Evolutionary conservation across 2,888 invertebrate species (phyloP).

Genomic region (Hypselothyrea guttata): DNA sequence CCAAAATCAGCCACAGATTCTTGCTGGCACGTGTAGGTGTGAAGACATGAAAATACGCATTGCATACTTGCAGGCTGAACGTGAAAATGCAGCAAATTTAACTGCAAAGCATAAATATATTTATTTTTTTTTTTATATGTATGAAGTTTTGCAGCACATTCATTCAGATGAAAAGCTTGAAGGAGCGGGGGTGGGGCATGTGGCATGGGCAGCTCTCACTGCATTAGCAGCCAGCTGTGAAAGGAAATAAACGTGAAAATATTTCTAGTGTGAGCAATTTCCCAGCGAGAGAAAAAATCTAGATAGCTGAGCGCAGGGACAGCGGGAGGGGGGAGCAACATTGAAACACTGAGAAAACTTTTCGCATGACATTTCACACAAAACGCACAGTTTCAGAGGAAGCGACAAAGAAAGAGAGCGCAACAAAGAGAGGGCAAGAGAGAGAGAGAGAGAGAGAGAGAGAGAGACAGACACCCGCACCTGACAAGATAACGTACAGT

Average conservation of each 20-base stretch:
- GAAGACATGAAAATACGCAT: slow-evolving; percentile 40
- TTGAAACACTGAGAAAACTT: slow-evolving; percentile 52
- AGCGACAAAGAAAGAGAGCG: too few relatives aligned
- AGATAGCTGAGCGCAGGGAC: not conserved
- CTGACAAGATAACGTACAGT: slow-evolving; percentile 47
- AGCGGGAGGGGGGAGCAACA: slow-evolving; percentile 9
- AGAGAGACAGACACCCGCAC: slow-evolving; percentile 8
- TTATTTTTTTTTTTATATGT: too few relatives aligned
- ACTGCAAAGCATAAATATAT: slow-evolving; percentile 52
- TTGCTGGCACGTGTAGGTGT: slow-evolving; percentile 48
- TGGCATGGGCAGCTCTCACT: slow-evolving; percentile 42
- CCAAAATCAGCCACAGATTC: slow-evolving; percentile 37
- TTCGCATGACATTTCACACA: slow-evolving; percentile 44
- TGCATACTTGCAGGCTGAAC: slow-evolving; percentile 60
- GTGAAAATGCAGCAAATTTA: slow-evolving; percentile 40
- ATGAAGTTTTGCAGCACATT: slow-evolving; percentile 46
- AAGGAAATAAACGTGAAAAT: slow-evolving; percentile 70
- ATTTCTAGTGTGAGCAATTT: slow-evolving; percentile 71
- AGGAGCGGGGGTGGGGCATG: too few relatives aligned
- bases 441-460: too few relatives aligned
- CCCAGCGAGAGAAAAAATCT: slow-evolving; percentile 39
- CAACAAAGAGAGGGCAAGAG: too few relatives aligned
- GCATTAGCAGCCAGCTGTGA: slow-evolving; percentile 74
- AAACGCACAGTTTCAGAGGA: too few relatives aligned
- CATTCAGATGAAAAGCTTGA: slow-evolving; percentile 65